phyloP scores from a whole-genome alignment of 2,888 invertebrate species.

The Vanessa cardui region DNA sequence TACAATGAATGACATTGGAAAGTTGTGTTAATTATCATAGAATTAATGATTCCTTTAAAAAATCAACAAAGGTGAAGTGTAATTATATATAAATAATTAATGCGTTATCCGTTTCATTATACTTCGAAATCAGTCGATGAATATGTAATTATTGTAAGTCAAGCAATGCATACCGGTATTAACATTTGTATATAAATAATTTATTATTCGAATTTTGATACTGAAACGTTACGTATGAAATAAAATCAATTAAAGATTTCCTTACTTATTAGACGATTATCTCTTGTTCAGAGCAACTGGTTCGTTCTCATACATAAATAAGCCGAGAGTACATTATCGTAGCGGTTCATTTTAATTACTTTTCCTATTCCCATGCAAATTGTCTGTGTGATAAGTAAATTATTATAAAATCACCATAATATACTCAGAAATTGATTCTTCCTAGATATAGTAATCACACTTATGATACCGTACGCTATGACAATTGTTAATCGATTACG shows the following conservation, averaged over 20 bases:
- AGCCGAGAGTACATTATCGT: constrained; percentile 29
- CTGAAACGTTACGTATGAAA: neutral
- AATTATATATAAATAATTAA: too few species aligned
- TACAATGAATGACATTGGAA: too few species aligned
- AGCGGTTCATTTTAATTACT: constrained; percentile 39
- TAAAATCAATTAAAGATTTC: constrained; percentile 21
- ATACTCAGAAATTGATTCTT: constrained; percentile 17
- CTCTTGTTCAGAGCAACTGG: constrained; percentile 27
- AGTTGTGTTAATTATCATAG: too few species aligned
- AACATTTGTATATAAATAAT: too few species aligned
- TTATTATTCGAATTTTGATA: too few species aligned
- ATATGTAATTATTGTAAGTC: too few species aligned
- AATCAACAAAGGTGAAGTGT: too few species aligned
- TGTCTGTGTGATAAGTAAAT: constrained; percentile 25
- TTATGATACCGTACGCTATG: neutral
- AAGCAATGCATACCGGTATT: too few species aligned
- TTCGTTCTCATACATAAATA: constrained; percentile 28
- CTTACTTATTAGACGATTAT: constrained; percentile 21
- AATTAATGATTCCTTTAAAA: too few species aligned
- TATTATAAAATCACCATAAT: constrained; percentile 18
- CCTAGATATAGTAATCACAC: constrained; percentile 9
- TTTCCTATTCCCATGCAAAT: constrained; percentile 38
- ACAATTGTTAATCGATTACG: neutral
- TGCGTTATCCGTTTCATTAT: too few species aligned
- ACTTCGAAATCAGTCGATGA: too few species aligned